Conservation (phyloP, 1,140 invertebrate species). For the Hydropsyche tenuis region DNA sequence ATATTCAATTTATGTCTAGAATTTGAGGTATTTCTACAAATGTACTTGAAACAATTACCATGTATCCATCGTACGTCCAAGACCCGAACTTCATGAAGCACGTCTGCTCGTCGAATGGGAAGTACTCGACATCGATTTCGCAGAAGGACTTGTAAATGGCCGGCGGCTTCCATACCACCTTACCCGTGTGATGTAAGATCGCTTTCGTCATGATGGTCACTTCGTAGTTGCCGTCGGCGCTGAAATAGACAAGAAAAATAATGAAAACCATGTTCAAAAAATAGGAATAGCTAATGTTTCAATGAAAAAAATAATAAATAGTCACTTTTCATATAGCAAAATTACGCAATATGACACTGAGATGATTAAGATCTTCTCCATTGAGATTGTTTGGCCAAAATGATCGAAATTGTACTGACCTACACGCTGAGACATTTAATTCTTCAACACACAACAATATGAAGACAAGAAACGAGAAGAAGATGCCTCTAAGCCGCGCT, state of each 20-base stretch:
- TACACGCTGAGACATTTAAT: too few relatives aligned
- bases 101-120: slow-evolving; percentile 95
- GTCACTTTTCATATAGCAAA: too few relatives aligned
- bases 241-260: slow-evolving; percentile 60
- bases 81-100: slow-evolving; percentile 98
- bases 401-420: too few relatives aligned
- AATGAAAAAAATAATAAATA: too few relatives aligned
- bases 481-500: slow-evolving; percentile 17
- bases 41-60: too few relatives aligned
- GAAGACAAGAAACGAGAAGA: neutral
- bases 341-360: too few relatives aligned
- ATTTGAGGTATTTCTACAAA: too few relatives aligned
- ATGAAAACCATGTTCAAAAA: neutral
- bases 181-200: slow-evolving; percentile 89
- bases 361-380: too few relatives aligned
- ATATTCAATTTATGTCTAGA: too few relatives aligned
- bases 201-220: slow-evolving; percentile 98
- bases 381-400: too few relatives aligned
- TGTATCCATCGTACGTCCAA: slow-evolving; percentile 92
- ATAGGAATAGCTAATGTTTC: too few relatives aligned
- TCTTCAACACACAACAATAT: too few relatives aligned
- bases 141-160: slow-evolving; percentile 98
- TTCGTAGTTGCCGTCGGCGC: slow-evolving; percentile 97
- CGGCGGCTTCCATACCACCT: slow-evolving; percentile 96
- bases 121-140: slow-evolving; percentile 96